phyloP scores from a whole-genome alignment of 2,113 vertebrate species.

The Rafetus swinhoei region DNA sequence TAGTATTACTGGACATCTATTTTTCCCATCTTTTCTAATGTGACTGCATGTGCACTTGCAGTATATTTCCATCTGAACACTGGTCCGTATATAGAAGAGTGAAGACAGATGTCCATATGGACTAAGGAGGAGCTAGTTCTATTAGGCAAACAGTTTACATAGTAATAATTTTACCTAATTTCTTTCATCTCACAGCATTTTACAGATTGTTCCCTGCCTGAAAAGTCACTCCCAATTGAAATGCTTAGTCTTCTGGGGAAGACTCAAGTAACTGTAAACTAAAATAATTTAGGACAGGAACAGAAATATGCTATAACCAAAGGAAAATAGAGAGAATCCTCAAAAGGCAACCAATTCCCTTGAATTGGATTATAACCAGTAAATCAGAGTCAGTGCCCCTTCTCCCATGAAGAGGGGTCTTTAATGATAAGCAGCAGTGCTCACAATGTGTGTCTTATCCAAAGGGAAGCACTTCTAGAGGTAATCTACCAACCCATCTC shows the following conservation, averaged over 20 bases:
- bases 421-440: not conserved
- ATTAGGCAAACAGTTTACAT: not conserved
- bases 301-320: slow-evolving; percentile 1
- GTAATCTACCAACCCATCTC: not conserved
- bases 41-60: not conserved
- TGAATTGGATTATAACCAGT: slow-evolving; percentile 1
- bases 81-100: slow-evolving; percentile 1
- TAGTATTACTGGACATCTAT: rapidly evolving
- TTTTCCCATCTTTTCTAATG: not conserved
- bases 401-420: not conserved
- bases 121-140: not conserved
- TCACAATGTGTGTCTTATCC: not conserved
- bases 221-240: slow-evolving; percentile 12
- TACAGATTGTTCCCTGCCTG: slow-evolving; percentile 1
- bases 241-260: slow-evolving; percentile 22
- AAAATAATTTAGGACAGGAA: not conserved
- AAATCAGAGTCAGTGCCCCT: not conserved
- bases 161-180: slow-evolving; percentile 38
- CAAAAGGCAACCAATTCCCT: slow-evolving; percentile 38
- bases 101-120: not conserved
- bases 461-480: not conserved
- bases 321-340: not conserved
- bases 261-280: slow-evolving; percentile 22
- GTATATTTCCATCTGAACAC: not conserved
- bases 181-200: slow-evolving; percentile 41